These are phyloP conservation scores for Lanistes nyassanus DNA, from an alignment of 1,140 invertebrate genomes.

Conservation along the genomic window DNA sequence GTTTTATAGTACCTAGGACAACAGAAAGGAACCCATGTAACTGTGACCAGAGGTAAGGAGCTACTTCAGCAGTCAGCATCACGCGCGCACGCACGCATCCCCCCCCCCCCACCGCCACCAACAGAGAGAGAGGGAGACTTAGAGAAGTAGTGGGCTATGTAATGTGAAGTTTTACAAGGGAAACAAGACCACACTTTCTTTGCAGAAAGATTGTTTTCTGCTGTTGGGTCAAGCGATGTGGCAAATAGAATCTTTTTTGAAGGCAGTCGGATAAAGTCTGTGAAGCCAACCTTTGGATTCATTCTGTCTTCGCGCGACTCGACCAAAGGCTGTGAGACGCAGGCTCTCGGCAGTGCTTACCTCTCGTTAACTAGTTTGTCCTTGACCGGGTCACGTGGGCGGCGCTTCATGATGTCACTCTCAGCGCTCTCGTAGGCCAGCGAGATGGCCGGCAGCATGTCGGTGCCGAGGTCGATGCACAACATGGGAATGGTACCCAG, in stretches of 20 bases:
- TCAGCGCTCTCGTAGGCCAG: conserved; percentile 96
- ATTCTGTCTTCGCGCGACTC: background rate
- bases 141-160: too few relatives aligned
- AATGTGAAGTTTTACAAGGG: too few relatives aligned
- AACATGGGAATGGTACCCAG: conserved; percentile 98
- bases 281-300: conserved; percentile 87
- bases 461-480: conserved; percentile 99
- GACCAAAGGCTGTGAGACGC: too few relatives aligned
- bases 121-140: too few relatives aligned
- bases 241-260: conserved; percentile 97
- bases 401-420: conserved; percentile 98
- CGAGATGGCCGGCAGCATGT: conserved; percentile 99
- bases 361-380: conserved; percentile 96
- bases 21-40: too few relatives aligned
- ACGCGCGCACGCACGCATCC: background rate
- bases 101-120: background rate
- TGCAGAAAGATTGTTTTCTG: too few relatives aligned
- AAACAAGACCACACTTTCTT: too few relatives aligned
- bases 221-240: background rate
- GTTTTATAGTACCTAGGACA: too few relatives aligned
- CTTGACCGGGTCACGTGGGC: conserved; percentile 89
- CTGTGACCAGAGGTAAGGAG: too few relatives aligned
- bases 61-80: too few relatives aligned
- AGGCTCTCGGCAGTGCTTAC: conserved; percentile 28
- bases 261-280: conserved; percentile 95